Conservation (phyloP, 2,888 invertebrate species). For the Caenorhabditis becei region DNA sequence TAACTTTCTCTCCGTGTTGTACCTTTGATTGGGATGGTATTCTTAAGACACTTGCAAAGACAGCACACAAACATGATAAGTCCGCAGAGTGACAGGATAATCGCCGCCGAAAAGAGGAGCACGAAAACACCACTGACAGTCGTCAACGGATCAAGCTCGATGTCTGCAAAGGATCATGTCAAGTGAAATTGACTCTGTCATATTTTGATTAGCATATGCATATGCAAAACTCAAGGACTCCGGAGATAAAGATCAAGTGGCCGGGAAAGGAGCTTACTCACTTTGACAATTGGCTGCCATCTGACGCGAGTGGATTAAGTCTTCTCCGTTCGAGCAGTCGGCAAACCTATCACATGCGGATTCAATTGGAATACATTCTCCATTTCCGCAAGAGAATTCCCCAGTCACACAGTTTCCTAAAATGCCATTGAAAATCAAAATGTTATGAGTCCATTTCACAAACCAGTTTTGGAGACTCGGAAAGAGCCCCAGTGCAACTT, state of each 20-base stretch:
- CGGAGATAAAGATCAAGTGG: constrained; percentile 50
- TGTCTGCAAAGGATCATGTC: constrained; percentile 55
- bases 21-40: constrained; percentile 59
- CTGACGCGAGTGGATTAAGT: constrained; percentile 64
- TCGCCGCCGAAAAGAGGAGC: constrained; percentile 58
- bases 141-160: constrained; percentile 66
- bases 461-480: constrained; percentile 63
- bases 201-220: constrained; percentile 42
- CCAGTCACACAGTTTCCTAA: constrained; percentile 54
- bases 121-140: constrained; percentile 64
- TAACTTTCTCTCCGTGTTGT: not conserved
- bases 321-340: constrained; percentile 70
- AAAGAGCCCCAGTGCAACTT: constrained; percentile 70
- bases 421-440: too few species aligned
- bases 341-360: constrained; percentile 70
- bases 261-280: constrained; percentile 41
- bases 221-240: constrained; percentile 44
- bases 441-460: not conserved
- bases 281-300: constrained; percentile 70
- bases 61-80: constrained; percentile 64
- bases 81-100: constrained; percentile 58
- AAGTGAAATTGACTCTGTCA: constrained; percentile 27
- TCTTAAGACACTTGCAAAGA: constrained; percentile 62
- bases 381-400: constrained; percentile 71
- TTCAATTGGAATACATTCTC: constrained; percentile 71